Evolutionary conservation across 2,113 vertebrate genomes (phyloP).

Genomic region (Cynoglossus semilaevis): DNA sequence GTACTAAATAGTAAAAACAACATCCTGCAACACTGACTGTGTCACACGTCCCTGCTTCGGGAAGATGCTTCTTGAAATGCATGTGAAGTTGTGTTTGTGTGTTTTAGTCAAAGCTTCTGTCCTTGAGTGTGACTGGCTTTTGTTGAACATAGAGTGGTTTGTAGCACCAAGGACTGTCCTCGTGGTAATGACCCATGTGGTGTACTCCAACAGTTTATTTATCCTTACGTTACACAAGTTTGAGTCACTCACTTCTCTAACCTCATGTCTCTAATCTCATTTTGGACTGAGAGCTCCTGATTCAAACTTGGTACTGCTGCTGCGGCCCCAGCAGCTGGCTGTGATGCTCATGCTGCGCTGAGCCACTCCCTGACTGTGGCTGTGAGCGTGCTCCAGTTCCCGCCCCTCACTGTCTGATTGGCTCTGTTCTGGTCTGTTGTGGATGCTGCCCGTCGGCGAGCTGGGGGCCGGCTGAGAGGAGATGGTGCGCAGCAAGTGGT

Average conservation of each 20-base stretch:
- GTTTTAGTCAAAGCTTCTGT: constrained; percentile 21
- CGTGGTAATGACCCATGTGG: constrained; percentile 31
- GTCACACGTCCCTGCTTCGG: constrained; percentile 20
- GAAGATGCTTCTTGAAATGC: constrained; percentile 41
- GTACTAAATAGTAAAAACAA: constrained; percentile 47
- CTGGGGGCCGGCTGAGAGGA: constrained; percentile 86
- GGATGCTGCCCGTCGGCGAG: constrained; percentile 75
- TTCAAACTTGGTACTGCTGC: constrained; percentile 80
- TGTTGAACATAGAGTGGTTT: constrained; percentile 41
- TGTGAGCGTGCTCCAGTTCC: constrained; percentile 78
- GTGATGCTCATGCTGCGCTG: constrained; percentile 90
- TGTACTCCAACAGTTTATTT: constrained; percentile 26
- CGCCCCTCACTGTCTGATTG: constrained; percentile 78
- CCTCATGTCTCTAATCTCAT: constrained; percentile 22
- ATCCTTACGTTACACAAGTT: constrained; percentile 6
- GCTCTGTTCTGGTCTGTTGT: constrained; percentile 84
- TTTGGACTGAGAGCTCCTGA: constrained; percentile 70
- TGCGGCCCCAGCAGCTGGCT: constrained; percentile 88
- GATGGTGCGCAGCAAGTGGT: constrained; percentile 94
- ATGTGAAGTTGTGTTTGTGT: constrained; percentile 21
- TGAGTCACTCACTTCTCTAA: constrained; percentile 7
- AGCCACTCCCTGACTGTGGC: constrained; percentile 55
- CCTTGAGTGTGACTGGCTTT: constrained; percentile 33
- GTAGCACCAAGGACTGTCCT: constrained; percentile 51
- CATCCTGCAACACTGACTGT: constrained; percentile 22